phyloP scores from a whole-genome alignment of 2,797 vertebrate genomes.

The Malacoraja senta region DNA sequence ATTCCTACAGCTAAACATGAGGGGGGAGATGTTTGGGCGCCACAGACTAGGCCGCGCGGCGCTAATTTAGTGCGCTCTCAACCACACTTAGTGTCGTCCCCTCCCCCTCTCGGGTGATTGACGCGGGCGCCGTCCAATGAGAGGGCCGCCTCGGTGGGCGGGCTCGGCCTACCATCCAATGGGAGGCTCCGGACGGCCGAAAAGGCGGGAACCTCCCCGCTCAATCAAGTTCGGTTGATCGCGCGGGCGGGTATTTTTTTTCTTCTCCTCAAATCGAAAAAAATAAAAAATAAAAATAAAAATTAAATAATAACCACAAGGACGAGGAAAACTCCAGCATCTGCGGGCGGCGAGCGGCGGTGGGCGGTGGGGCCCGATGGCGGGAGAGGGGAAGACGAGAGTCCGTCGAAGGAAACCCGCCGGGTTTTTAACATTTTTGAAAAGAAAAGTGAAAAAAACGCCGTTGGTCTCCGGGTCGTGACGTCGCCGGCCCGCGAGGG shows the following conservation, averaged over 20 bases:
- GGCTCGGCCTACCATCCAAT: not conserved
- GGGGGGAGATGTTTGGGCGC: too few relatives aligned
- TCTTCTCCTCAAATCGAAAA: too few relatives aligned
- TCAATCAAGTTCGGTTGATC: not conserved
- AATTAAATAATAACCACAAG: too few relatives aligned
- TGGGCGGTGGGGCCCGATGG: too few relatives aligned
- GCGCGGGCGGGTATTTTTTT: too few relatives aligned
- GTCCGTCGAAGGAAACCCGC: not conserved
- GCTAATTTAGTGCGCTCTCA: not conserved
- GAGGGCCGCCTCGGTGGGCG: not conserved
- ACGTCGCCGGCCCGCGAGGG: not conserved
- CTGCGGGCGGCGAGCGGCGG: too few relatives aligned
- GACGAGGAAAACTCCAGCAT: too few relatives aligned
- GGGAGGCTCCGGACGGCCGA: not conserved
- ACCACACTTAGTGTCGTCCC: not conserved
- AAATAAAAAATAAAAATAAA: not conserved
- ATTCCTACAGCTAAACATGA: too few relatives aligned
- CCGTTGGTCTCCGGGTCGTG: not conserved
- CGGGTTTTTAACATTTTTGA: not conserved
- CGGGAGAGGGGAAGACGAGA: not conserved
- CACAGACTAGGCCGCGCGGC: not conserved
- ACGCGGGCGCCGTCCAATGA: not conserved
- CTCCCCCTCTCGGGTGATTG: not conserved
- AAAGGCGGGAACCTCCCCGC: not conserved
- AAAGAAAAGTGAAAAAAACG: not conserved